Evolutionary conservation across 2,888 invertebrate species (phyloP), one percentile per base, ranked within the genome.

Genomic region (Drosophila cognata): DNA sequence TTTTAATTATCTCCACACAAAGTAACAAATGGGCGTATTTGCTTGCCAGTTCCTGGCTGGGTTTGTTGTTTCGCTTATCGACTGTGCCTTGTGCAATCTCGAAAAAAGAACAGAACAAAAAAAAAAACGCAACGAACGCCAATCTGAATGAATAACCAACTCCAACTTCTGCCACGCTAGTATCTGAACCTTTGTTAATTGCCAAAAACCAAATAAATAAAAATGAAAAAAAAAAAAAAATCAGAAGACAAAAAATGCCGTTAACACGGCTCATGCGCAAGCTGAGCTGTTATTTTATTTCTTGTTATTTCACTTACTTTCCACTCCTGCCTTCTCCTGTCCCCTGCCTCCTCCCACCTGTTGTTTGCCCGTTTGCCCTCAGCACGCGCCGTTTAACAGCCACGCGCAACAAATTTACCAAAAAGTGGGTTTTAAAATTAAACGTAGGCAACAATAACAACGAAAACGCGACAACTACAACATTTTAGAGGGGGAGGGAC

Each of bases 341-440:
- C 31, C 36, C 4, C 4, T 21, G 21, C 1, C 21, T 21, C 21
- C 21, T 4, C 4, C 25, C 16, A 46, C 8, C 25, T 0, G 8
- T 25, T 4, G 46, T 69, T 35, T 63, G 65, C 61, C 66, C 75
- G 71, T 79, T 82, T 80, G 83, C 60, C 65, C 63, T 75, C 70
- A 69, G 88, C 85, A 88, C 87, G 87, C 87, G 84, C 81, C 84
- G 86, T 71, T 85, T 77, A 77, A 74, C 88, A 77, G 84, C 81
- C 84, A 85, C 84, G 88, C 84, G 84, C 73, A 86, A 68, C 84
- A 81, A 85, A 86, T 87, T 84, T 79, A 70, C 75, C 55, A 57
- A 76, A 62, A 81, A 67, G 56, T 74, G 62, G 66, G 84, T 79
- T 82, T 82, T 79, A 73, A 84, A 86, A 81, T 85, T 77, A 81